These are phyloP conservation scores for Tonatia bakeri DNA, from an alignment of 2,113 vertebrate species.

Conservation along the genomic window DNA sequence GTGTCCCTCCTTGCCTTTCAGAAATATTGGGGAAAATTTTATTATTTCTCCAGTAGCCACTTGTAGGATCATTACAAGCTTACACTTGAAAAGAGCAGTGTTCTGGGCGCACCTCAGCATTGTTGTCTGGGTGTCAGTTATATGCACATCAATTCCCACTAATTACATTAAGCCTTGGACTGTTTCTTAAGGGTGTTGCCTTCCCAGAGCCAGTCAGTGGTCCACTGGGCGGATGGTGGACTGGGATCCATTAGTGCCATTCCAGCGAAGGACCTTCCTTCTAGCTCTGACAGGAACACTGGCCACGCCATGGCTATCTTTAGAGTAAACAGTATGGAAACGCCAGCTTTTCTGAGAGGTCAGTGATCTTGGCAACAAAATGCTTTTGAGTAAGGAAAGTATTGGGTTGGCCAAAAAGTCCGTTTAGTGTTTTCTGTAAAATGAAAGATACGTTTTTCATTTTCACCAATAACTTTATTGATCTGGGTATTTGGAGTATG, in stretches of 20 bases:
- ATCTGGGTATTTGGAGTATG: no score
- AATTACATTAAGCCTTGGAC: conserved; percentile 55
- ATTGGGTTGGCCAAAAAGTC: no score
- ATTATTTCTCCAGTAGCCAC: not conserved
- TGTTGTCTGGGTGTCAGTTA: conserved; percentile 41
- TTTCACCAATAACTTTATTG: no score
- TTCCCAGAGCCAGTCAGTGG: not conserved
- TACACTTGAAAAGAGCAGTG: not conserved
- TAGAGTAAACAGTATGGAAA: not conserved
- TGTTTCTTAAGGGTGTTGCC: conserved; percentile 34
- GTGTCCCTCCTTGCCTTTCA: not conserved
- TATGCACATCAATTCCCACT: conserved; percentile 16
- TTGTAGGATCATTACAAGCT: not conserved
- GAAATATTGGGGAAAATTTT: not conserved
- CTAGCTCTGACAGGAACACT: not conserved
- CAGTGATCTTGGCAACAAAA: not conserved
- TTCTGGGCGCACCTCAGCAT: not conserved
- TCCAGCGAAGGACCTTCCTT: not conserved
- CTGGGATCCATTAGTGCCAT: not conserved
- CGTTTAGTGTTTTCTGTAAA: no score
- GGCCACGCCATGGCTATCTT: not conserved
- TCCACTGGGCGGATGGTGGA: not conserved
- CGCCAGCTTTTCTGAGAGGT: not conserved
- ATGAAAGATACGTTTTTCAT: no score
- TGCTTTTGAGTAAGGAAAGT: not conserved